Conservation (phyloP, 2,797 vertebrate genomes). For the Anisognathus igniventris region DNA sequence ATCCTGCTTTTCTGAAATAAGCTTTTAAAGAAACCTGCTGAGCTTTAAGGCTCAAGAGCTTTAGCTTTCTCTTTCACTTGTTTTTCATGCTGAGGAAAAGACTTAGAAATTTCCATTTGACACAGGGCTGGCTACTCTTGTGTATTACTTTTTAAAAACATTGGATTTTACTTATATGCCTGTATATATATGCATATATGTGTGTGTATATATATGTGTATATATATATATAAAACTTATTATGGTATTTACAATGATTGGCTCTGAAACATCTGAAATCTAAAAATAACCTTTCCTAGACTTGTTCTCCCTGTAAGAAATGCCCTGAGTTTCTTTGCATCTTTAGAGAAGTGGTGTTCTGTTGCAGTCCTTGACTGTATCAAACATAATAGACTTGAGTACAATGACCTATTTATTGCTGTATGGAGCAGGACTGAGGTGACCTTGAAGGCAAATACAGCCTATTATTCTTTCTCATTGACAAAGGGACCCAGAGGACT, state of each 20-base stretch:
- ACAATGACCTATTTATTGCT: background rate
- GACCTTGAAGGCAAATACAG: background rate
- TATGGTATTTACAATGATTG: background rate
- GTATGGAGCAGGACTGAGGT: background rate
- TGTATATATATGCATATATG: accelerated
- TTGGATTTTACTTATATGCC: background rate
- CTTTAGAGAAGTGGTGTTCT: background rate
- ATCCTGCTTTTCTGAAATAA: background rate
- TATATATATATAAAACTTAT: accelerated
- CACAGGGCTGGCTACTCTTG: background rate
- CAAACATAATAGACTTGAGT: background rate
- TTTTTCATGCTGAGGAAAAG: background rate
- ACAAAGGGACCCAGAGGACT: background rate
- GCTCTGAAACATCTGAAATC: background rate
- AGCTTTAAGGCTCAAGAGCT: background rate
- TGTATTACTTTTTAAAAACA: background rate
- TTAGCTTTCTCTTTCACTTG: background rate
- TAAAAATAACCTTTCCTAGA: background rate
- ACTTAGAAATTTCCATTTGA: background rate
- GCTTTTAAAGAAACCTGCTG: background rate
- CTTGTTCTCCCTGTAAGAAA: background rate
- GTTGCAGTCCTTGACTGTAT: background rate
- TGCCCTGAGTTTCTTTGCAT: background rate
- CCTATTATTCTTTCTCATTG: background rate
- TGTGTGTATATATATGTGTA: accelerated